Percentiles rank a stretch among this genome's conserved stretches.
Conservation (phyloP, 2,888 invertebrate genomes). For the Lasius platythorax region DNA sequence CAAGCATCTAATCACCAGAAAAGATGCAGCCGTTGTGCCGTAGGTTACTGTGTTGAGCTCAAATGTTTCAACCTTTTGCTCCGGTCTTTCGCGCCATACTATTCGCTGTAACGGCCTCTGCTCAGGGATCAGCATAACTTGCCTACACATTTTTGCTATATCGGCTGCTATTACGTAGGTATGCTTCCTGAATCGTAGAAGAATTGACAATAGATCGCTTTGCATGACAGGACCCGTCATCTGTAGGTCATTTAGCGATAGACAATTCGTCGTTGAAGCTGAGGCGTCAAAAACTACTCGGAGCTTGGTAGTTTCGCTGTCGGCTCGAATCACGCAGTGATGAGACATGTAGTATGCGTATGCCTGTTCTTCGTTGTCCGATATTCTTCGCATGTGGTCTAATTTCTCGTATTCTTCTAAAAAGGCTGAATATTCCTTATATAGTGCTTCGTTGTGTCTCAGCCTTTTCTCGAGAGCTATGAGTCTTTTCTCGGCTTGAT, state of each 20-base stretch:
- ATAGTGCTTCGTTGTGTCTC: background rate
- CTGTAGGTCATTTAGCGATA: background rate
- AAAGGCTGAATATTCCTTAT: background rate
- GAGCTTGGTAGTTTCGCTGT: background rate
- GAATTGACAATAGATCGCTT: background rate
- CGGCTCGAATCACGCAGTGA: background rate
- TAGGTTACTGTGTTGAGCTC: background rate
- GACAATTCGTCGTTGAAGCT: background rate
- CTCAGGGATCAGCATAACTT: background rate
- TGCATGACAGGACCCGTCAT: background rate
- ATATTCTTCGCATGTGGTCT: background rate
- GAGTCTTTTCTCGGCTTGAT: too few relatives aligned
- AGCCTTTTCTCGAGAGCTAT: background rate
- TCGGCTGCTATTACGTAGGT: background rate
- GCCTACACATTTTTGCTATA: background rate
- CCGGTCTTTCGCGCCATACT: background rate
- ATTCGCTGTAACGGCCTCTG: background rate
- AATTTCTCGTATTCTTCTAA: background rate
- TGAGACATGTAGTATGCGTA: conserved; percentile 7
- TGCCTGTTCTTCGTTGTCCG: too few relatives aligned
- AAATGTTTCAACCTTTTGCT: background rate
- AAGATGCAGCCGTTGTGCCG: background rate
- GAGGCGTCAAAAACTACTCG: background rate
- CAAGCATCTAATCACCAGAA: background rate
- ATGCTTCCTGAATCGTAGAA: background rate